These are phyloP conservation scores for Drepanosiphum platanoidis DNA, from an alignment of 2,888 invertebrate species.

Conservation along the genomic window DNA sequence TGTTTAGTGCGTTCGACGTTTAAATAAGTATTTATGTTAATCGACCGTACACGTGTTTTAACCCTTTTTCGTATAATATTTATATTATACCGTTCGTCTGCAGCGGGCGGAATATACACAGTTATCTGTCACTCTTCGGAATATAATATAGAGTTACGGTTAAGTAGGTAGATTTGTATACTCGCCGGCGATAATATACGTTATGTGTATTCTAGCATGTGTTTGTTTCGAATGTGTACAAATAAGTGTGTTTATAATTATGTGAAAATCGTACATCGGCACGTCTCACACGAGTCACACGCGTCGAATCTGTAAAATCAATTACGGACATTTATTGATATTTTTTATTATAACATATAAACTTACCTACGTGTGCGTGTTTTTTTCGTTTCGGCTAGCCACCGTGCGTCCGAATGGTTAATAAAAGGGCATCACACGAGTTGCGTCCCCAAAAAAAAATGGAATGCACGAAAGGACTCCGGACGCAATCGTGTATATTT, in stretches of 20 bases:
- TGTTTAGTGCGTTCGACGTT: background rate
- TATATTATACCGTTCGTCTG: too few relatives aligned
- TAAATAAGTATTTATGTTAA: conserved; percentile 49
- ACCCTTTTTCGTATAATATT: conserved; percentile 36
- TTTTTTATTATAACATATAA: too few relatives aligned
- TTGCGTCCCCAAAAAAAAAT: too few relatives aligned
- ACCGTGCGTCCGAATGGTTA: too few relatives aligned
- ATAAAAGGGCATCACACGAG: too few relatives aligned
- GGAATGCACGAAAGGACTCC: too few relatives aligned
- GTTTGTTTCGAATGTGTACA: background rate
- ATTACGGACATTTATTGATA: conserved; percentile 21
- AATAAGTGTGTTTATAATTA: too few relatives aligned
- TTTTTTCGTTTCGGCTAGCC: too few relatives aligned
- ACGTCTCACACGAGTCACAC: conserved; percentile 34
- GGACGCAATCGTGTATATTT: too few relatives aligned
- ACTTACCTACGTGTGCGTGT: too few relatives aligned
- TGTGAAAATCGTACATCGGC: background rate
- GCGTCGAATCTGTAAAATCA: conserved; percentile 42
- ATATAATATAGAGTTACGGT: conserved; percentile 12
- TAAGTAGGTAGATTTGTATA: conserved; percentile 5
- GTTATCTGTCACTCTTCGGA: background rate
- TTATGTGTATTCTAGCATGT: background rate
- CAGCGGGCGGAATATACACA: too few relatives aligned
- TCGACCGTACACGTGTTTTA: conserved; percentile 45
- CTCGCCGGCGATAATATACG: background rate